Evolutionary conservation across 2,113 vertebrate species (phyloP).

Genomic region (Ailurus styani): DNA sequence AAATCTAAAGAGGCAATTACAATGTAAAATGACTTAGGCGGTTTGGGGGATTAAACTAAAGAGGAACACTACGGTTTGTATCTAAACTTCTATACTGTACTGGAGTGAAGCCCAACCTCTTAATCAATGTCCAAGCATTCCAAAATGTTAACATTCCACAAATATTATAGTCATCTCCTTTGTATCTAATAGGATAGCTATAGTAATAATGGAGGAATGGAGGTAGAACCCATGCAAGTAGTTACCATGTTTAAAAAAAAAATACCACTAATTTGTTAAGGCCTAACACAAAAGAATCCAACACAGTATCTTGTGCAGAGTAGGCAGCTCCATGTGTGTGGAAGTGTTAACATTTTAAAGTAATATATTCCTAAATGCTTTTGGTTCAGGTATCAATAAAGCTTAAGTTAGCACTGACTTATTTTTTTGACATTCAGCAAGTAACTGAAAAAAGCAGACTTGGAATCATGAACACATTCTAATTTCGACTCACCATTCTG

Average conservation of each 20-base stretch:
- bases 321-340: neutral
- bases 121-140: neutral
- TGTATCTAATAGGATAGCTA: neutral
- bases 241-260: neutral
- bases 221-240: neutral
- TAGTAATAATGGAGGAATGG: neutral
- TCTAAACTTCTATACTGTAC: neutral
- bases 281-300: neutral
- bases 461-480: neutral
- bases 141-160: neutral
- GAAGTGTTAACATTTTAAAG: neutral
- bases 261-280: neutral
- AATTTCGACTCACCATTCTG: neutral
- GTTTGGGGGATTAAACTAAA: neutral
- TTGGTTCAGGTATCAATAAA: neutral
- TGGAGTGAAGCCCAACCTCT: neutral
- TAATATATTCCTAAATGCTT: neutral
- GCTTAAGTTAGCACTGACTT: neutral
- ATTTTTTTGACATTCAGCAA: neutral
- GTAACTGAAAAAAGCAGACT: neutral
- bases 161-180: neutral
- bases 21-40: neutral
- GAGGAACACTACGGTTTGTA: neutral
- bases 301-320: neutral
- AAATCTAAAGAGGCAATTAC: neutral